Evolutionary conservation across 2,888 invertebrate species (phyloP), one percentile per base, ranked within the genome.

Genomic region (Drosophila falleni): DNA sequence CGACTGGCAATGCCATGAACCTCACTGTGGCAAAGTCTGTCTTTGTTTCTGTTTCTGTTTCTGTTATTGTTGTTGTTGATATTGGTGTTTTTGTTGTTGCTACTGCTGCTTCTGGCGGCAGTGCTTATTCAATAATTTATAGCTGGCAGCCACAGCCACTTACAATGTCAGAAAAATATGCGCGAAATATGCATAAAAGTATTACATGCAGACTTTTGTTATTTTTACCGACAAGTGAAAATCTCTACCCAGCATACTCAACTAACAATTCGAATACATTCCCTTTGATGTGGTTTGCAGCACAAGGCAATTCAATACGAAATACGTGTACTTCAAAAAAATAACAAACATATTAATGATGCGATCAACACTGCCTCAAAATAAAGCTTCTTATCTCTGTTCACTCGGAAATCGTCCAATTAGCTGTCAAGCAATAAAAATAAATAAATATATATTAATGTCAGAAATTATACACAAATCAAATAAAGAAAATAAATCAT

Each of bases 161-260:
- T 85, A 85, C 84, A 89, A 87, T 85, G 84, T 85, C 84, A 85
- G 84, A 83, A 88, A 85, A 83, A 87, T 87, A 82, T 87, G 86
- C 83, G 88, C 86, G 83, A 87, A 85, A 85, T 85, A 87, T 86
- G 84, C 89, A 85, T 89, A 85, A 85, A 85, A 85, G 84, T 85
- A 85, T 88, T 78, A 88, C 84, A 85, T 71, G 86, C 78, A 79
- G 79, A 79, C 87, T 58, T 69, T 75, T 75, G 72, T 68, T 79
- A 64, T 79, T 67, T 47, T 35, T 10, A 13, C 46, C 37, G 5
- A 11, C 46, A 47, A 46, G 11, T 46, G 26, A 47, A 55, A 47
- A 46, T 58, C 58, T 58, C 58, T 29, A 15, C 26, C 37, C 61
- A 10, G 16, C 31, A 19, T 50, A 62, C 47, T 66, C 26, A 47